Base-by-base conservation (phyloP, 2,888 invertebrate species). In the Plutella xylostella region DNA sequence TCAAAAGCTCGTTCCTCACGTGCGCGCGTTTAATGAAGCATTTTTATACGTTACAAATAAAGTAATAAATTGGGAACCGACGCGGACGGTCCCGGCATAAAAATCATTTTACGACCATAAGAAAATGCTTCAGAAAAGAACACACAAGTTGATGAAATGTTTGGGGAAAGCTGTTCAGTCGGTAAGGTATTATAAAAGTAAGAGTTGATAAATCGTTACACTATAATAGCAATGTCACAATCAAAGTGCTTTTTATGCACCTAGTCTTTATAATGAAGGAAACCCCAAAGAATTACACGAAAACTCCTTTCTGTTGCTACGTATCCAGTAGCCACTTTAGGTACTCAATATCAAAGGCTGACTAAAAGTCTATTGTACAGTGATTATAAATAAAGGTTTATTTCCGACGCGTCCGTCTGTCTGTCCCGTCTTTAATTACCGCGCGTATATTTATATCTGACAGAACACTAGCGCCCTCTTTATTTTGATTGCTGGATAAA, bases 381-480 rank as follows among this genome's bases (percentile, higher is more conserved):
- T 12, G n/a, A 58, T 58, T 42, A 42, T 31, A 42, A 42, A 45
- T 58, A 60, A 56, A 51, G 54, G 66, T 64, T 65, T 69, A 68
- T 68, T 68, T 70, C 60, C 54, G 56, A 61, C 63, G 64, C 60
- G 61, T 19, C 43, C 17, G 43, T 43, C 60, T 56, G 69, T 64
- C 67, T 65, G 67, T 60, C 55, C 54, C 57, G 59, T 56, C 59
- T 67, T 66, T 68, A 66, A 68, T 68, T 68, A 63, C 67, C 55
- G 53, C 31, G 21, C 1, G 54, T 59, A 57, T 68, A 66, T 69
- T 68, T 68, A 67, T 57, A 60, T 55, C 18, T 19, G n/a, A 28
- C 11, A 28, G n/a, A 48, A 55, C 51, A 55, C 57, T 56, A 60
- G 56, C 59, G 58, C 60, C 60, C 58, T 58, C 61, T 61, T 57